These are phyloP conservation scores for Bubalus kerabau DNA, from an alignment of 2,113 vertebrate species.

Conservation along the genomic window DNA sequence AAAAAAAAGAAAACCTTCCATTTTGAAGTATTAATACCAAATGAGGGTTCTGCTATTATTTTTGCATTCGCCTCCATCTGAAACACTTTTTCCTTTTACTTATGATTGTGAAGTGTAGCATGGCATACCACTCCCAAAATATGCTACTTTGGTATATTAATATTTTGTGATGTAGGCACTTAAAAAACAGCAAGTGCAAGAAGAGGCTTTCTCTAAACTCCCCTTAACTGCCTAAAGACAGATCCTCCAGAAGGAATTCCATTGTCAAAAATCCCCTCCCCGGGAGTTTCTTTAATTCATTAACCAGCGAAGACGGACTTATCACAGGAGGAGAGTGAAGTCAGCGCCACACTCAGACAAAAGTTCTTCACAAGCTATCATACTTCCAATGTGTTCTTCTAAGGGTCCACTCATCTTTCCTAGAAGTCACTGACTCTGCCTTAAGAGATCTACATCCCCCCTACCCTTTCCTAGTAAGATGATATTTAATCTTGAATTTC, in stretches of 20 bases:
- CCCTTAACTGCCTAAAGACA: neutral
- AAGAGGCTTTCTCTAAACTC: neutral
- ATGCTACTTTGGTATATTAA: neutral
- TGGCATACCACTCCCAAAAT: neutral
- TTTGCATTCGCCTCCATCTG: constrained; percentile 8
- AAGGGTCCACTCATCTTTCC: neutral
- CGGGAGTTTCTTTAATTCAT: neutral
- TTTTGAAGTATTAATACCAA: constrained; percentile 16
- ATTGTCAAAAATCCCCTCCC: neutral
- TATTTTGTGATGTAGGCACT: neutral
- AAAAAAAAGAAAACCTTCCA: neutral
- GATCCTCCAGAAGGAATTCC: neutral
- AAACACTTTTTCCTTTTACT: constrained; percentile 24
- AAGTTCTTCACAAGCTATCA: neutral
- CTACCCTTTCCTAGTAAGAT: neutral
- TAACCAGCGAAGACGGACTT: neutral
- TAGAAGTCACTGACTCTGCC: neutral
- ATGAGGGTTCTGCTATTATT: constrained; percentile 27
- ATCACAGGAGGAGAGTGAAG: neutral
- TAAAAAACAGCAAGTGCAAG: neutral
- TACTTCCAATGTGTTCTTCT: neutral
- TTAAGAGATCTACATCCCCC: neutral
- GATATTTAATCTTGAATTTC: neutral
- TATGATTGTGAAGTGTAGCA: neutral
- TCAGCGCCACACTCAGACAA: neutral